A percentile compares a stretch with the other conserved stretches of the same genome.
Conservation (phyloP, 1,140 invertebrate species). For the Monomorium pharaonis region DNA sequence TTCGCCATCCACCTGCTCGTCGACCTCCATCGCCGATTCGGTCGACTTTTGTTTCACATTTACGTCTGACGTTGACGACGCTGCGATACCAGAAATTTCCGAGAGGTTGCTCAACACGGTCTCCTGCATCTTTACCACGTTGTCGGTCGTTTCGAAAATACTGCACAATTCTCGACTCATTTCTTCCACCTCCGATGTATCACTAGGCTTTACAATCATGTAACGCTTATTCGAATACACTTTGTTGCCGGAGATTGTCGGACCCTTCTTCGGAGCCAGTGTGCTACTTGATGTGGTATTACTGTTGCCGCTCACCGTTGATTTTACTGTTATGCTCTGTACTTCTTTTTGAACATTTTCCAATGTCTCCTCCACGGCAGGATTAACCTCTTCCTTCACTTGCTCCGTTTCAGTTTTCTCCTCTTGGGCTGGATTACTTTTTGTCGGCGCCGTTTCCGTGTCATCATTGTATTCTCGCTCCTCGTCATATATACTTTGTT, state of each 20-base stretch:
- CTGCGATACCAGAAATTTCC: slow-evolving; percentile 74
- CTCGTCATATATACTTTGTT: slow-evolving; percentile 84
- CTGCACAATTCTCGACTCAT: slow-evolving; percentile 82
- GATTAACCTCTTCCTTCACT: not conserved
- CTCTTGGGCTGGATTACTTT: not conserved
- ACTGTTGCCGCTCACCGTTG: not conserved
- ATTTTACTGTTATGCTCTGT: not conserved
- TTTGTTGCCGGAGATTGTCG: slow-evolving; percentile 73
- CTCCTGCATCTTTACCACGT: slow-evolving; percentile 82
- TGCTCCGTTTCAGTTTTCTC: slow-evolving; percentile 21
- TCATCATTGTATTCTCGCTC: slow-evolving; percentile 81
- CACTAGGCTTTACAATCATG: slow-evolving; percentile 76
- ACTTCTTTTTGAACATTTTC: slow-evolving; percentile 61
- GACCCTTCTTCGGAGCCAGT: slow-evolving; percentile 36
- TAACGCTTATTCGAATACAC: slow-evolving; percentile 81
- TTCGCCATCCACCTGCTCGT: not conserved
- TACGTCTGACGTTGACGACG: slow-evolving; percentile 27
- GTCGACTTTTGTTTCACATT: slow-evolving; percentile 38
- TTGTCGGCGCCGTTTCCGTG: not conserved
- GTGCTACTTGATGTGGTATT: not conserved
- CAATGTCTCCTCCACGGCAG: not conserved
- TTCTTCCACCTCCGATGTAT: slow-evolving; percentile 79
- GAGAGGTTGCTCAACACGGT: slow-evolving; percentile 79
- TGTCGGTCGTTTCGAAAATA: slow-evolving; percentile 82
- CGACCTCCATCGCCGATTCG: not conserved